Percentiles rank a stretch among this genome's conserved stretches.
phyloP scores from a whole-genome alignment of 1,140 invertebrate genomes.

The Palaemon carinicauda region DNA sequence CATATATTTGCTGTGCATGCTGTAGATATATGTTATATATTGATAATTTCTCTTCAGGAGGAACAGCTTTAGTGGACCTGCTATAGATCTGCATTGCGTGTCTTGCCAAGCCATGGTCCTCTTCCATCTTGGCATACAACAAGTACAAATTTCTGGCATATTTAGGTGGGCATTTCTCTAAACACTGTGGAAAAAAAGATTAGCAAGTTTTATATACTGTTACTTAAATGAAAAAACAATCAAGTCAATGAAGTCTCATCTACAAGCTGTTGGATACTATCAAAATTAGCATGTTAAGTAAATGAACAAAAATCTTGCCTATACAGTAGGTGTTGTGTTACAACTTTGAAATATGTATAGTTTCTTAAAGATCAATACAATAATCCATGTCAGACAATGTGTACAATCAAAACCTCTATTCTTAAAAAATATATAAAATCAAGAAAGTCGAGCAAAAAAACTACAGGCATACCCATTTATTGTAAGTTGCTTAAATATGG shows the following conservation, averaged over 20 bases:
- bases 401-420: no score
- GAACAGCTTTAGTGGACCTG: slow-evolving; percentile 88
- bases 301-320: no score
- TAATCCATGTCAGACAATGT: no score
- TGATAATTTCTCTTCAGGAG: slow-evolving; percentile 89
- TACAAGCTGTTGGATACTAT: no score
- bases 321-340: no score
- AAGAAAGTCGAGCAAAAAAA: no score
- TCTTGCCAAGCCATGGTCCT: slow-evolving; percentile 95
- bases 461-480: neutral
- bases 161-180: slow-evolving; percentile 93
- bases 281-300: no score
- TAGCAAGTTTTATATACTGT: neutral
- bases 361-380: no score
- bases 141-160: slow-evolving; percentile 95
- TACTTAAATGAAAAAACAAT: neutral
- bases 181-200: slow-evolving; percentile 72
- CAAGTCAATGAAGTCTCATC: neutral
- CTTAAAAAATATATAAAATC: no score
- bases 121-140: slow-evolving; percentile 97
- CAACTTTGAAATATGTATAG: no score
- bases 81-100: slow-evolving; percentile 99
- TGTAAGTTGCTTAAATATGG: neutral
- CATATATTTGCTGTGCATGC: slow-evolving; percentile 96
- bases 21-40: slow-evolving; percentile 99